phyloP scores from a whole-genome alignment of 2,888 invertebrate species.

The Rhyacophila evoluta region DNA sequence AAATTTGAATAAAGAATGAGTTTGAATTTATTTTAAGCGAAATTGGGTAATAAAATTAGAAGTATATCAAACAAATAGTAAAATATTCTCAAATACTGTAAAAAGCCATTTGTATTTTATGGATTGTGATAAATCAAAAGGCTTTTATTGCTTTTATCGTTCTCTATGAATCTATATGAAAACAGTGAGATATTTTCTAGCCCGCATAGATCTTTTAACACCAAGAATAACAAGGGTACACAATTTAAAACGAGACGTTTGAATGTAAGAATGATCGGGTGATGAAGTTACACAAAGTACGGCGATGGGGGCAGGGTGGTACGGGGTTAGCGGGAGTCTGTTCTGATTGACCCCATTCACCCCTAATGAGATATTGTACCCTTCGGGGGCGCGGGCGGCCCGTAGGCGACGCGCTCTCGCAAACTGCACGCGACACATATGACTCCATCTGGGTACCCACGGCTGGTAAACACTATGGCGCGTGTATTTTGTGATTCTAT shows the following conservation, averaged over 20 bases:
- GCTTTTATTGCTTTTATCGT: no score
- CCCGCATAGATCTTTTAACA: background rate
- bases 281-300: background rate
- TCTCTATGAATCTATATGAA: no score
- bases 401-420: background rate
- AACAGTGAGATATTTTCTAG: background rate
- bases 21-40: no score
- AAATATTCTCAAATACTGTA: no score
- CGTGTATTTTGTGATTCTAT: background rate
- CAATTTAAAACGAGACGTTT: slow-evolving; percentile 10
- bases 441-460: background rate
- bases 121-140: no score
- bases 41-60: no score
- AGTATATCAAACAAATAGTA: no score
- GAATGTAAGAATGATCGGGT: slow-evolving; percentile 14
- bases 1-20: no score
- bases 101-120: no score
- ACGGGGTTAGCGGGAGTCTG: slow-evolving; percentile 35
- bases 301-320: slow-evolving; percentile 20
- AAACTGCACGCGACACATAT: slow-evolving; percentile 20
- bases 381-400: slow-evolving; percentile 35
- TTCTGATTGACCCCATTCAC: slow-evolving; percentile 55
- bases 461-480: background rate
- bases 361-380: slow-evolving; percentile 55
- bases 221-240: background rate